Evolutionary conservation across 1,140 invertebrate genomes (phyloP).

Genomic region (Acyrthosiphon pisum): DNA sequence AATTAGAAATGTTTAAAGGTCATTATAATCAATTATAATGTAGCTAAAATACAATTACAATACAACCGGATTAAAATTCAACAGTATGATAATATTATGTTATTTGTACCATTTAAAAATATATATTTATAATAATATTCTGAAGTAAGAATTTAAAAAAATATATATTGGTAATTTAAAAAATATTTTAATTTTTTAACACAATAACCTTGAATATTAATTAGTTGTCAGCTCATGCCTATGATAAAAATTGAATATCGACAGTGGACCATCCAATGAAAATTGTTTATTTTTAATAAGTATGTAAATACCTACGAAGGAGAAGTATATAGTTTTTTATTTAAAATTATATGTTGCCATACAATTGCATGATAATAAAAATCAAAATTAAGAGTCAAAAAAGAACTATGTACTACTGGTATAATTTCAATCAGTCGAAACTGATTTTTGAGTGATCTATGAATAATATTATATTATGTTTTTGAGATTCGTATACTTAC

Average conservation of each 20-base stretch:
- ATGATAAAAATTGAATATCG: background rate
- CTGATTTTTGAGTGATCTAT: background rate
- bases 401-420: background rate
- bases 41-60: background rate
- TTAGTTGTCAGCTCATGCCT: background rate
- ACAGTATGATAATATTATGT: background rate
- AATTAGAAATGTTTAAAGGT: background rate
- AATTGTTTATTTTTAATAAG: background rate
- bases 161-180: background rate
- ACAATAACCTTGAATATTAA: constrained; percentile 17
- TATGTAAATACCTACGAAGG: background rate
- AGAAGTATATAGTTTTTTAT: background rate
- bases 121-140: constrained; percentile 11
- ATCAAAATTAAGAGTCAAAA: background rate
- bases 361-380: background rate
- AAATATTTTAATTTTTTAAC: background rate
- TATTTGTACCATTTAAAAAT: background rate
- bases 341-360: background rate
- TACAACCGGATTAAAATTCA: background rate
- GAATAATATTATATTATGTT: background rate
- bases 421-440: background rate
- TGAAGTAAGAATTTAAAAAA: background rate
- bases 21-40: background rate
- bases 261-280: background rate
- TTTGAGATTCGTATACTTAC: background rate